Evolutionary conservation across 2,888 invertebrate species (phyloP).

Genomic region (Myopa tessellatipennis): DNA sequence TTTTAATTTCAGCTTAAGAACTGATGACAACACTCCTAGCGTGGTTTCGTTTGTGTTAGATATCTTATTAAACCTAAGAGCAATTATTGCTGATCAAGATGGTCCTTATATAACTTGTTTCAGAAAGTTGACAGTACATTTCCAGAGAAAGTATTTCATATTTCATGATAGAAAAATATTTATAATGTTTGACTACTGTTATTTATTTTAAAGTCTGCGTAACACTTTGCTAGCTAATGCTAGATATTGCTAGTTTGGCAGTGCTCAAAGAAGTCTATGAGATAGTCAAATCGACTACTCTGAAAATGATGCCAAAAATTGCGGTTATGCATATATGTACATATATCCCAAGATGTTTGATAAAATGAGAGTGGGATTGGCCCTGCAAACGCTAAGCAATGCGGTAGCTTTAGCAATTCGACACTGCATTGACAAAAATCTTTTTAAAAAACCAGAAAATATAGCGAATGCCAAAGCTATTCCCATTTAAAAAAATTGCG

Average conservation of each 20-base stretch:
- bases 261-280: background rate
- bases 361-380: background rate
- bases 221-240: background rate
- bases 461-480: too few species aligned
- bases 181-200: conserved; percentile 1
- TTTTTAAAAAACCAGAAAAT: too few species aligned
- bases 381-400: background rate
- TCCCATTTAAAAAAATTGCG: too few species aligned
- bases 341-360: background rate
- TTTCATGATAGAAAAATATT: background rate
- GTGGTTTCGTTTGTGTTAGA: background rate
- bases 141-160: background rate
- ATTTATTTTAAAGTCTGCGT: background rate
- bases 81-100: background rate
- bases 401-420: background rate
- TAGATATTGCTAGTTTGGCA: background rate
- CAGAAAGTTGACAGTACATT: background rate
- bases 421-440: background rate
- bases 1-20: background rate
- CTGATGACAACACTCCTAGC: background rate
- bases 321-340: background rate
- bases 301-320: background rate
- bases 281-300: background rate
- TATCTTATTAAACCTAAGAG: background rate
- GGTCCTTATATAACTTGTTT: background rate